Evolutionary conservation across 2,797 vertebrate species (phyloP).

Genomic region (Columba guinea): DNA sequence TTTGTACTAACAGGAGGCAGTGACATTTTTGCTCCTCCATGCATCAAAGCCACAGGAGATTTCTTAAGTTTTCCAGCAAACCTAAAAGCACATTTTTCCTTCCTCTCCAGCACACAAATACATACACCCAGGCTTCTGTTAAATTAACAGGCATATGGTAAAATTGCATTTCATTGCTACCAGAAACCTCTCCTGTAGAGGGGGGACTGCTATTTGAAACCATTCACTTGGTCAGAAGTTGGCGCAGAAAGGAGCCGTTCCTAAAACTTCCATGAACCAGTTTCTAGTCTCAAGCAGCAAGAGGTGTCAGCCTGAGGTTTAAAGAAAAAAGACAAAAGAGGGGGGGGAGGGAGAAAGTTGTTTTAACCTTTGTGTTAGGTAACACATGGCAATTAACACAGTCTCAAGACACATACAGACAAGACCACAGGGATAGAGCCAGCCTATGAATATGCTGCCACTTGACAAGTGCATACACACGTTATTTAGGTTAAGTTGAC

Average conservation of each 20-base stretch:
- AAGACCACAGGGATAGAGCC: neutral
- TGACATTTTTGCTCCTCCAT: neutral
- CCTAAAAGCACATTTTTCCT: neutral
- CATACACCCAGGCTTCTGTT: neutral
- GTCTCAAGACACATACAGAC: neutral
- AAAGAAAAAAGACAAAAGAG: neutral
- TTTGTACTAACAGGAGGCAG: neutral
- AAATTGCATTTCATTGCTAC: neutral
- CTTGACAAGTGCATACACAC: neutral
- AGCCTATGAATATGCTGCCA: neutral
- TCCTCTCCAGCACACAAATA: neutral
- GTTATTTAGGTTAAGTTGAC: neutral
- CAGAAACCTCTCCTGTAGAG: neutral
- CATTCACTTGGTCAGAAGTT: neutral
- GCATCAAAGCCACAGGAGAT: neutral
- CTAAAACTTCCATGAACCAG: neutral
- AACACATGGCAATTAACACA: neutral
- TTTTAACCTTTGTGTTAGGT: neutral
- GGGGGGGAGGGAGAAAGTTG: neutral
- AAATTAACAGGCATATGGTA: neutral
- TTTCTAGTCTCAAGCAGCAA: neutral
- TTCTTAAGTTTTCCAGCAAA: neutral
- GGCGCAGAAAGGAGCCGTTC: neutral
- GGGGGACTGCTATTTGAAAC: neutral
- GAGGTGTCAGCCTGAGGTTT: neutral